Base-by-base conservation (phyloP, 1,140 invertebrate species). In the Galendromus occidentalis region DNA sequence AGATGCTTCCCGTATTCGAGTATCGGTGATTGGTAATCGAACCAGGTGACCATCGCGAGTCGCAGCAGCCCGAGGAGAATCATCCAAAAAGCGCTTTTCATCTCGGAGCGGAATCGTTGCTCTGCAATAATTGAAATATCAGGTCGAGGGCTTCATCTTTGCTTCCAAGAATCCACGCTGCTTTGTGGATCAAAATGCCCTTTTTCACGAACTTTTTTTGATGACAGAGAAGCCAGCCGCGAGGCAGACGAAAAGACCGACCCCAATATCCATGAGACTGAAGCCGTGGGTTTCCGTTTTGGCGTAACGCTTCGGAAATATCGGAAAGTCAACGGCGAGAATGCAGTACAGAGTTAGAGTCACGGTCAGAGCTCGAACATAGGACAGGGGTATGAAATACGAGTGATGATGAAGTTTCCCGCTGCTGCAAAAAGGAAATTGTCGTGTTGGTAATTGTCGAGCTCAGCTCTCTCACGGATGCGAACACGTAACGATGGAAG, bases 1-100 rank as follows among this genome's bases (percentile, higher is more conserved):
- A 92, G 94, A 76, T 96, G 91, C 5, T 86, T 79, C 2, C 93
- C 94, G 79, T 97, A 98, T 73, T 97, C 94, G 6, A 83, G 82
- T 0, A 88, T 80, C 75, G 91, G 86, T 72, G 86, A 83, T 65
- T 90, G 85, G 75, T 97, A 97, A 66, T 86, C 80, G 2, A 71
- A 67, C 55, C 71, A 69, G 71, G 77, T 78, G 2, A 81, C 73
- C 22, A 74, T 67, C 1, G 79, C 18, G 6, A 80, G 65, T 71
- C 92, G 79, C 0, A 77, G 73, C 2, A 87, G 66, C 5, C 91
- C 93, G 12, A 97, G 65, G 0, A 76, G 25, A 33, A 9, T 14
- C 51, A 59, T 59, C 25, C 51, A 25, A 6, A 33, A 25, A 22
- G 51, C 51, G 33, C 51, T 59, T 9, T 59, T 59, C 25, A 59